Percentiles rank a stretch among this genome's conserved stretches.
Evolutionary conservation across 2,113 vertebrate genomes (phyloP).

Genomic region (Octodon degus): DNA sequence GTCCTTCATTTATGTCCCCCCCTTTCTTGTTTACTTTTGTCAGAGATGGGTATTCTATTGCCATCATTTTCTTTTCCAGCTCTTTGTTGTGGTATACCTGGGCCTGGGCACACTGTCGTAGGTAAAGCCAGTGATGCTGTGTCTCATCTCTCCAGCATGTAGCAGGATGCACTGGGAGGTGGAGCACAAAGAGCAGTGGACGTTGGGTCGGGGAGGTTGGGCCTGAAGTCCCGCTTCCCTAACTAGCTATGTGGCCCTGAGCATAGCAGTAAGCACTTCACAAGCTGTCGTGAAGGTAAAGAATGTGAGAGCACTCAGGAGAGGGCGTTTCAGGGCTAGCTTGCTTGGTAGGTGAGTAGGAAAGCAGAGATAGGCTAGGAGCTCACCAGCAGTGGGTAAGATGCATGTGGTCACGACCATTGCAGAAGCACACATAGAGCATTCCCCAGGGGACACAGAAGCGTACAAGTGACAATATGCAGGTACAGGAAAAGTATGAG

Average conservation of each 20-base stretch:
- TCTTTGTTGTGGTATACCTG: background rate
- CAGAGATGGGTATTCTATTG: too few species aligned
- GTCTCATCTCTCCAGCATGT: background rate
- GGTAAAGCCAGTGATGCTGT: background rate
- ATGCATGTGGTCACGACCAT: background rate
- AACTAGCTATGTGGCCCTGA: background rate
- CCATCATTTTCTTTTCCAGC: too few species aligned
- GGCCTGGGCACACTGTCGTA: background rate
- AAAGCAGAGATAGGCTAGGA: background rate
- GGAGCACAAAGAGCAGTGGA: background rate
- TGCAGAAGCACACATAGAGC: background rate
- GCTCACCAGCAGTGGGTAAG: background rate
- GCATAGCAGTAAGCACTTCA: background rate
- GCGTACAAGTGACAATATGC: accelerated
- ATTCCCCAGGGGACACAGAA: background rate
- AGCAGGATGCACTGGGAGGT: background rate
- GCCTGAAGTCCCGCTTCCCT: background rate
- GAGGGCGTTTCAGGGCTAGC: background rate
- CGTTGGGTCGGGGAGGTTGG: background rate
- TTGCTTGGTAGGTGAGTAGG: background rate
- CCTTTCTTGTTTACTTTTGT: too few species aligned
- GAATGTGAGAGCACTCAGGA: background rate
- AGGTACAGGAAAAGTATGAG: background rate
- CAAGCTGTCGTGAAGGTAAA: background rate
- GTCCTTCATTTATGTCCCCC: too few species aligned